phyloP scores from a whole-genome alignment of 2,113 vertebrate species.

The Pterocles orientalis region DNA sequence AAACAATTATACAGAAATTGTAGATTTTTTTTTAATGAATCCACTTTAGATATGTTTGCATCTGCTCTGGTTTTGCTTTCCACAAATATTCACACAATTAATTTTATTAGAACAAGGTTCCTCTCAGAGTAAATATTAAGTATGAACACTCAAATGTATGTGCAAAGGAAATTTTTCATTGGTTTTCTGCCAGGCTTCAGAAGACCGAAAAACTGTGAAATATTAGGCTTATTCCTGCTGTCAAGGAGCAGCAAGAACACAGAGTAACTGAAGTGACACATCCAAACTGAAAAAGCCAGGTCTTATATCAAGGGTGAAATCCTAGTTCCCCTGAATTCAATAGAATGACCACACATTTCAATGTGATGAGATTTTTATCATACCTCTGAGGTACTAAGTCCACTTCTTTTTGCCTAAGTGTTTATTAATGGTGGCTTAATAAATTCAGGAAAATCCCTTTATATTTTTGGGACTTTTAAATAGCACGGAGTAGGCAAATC shows the following conservation, averaged over 20 bases:
- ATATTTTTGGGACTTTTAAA: not conserved
- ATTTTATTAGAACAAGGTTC: not conserved
- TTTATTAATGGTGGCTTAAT: not conserved
- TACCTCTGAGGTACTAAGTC: not conserved
- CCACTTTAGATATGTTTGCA: not conserved
- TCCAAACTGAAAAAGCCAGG: not conserved
- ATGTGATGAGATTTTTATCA: not conserved
- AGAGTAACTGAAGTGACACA: not conserved
- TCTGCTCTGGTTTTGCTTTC: constrained; percentile 3
- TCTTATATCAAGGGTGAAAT: not conserved
- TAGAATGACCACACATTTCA: not conserved
- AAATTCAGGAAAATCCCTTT: not conserved
- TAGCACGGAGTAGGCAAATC: not conserved
- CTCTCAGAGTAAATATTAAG: not conserved
- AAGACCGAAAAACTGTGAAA: not conserved
- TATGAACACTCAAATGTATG: not conserved
- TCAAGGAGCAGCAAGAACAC: not conserved
- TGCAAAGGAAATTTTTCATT: not conserved
- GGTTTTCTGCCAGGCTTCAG: not conserved
- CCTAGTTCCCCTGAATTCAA: not conserved
- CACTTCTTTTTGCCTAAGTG: not conserved
- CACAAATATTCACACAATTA: not conserved
- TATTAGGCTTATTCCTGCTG: not conserved
- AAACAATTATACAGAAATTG: not conserved
- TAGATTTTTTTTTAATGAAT: not conserved